These are phyloP conservation scores for Dastarcus helophoroides DNA, from an alignment of 2,888 invertebrate genomes.

Conservation along the genomic window DNA sequence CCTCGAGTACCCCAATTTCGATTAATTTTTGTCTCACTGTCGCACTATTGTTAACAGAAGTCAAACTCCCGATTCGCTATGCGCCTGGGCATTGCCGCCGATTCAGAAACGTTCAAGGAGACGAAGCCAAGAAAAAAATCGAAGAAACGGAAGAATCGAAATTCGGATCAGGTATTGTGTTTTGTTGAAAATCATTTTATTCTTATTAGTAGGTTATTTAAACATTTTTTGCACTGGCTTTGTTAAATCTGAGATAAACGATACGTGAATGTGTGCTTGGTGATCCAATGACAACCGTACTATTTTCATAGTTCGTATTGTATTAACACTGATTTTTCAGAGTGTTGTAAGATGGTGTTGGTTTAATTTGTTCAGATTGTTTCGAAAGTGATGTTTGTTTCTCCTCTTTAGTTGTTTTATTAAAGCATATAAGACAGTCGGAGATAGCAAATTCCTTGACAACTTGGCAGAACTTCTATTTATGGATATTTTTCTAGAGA, in stretches of 20 bases:
- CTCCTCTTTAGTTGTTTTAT: no score
- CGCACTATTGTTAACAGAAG: constrained; percentile 20
- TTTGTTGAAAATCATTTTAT: constrained; percentile 16
- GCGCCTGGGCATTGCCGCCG: constrained; percentile 30
- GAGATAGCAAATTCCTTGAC: no score
- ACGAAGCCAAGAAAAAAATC: constrained; percentile 33
- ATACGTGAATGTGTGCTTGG: no score
- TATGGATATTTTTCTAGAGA: no score
- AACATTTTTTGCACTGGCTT: background rate
- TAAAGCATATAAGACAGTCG: no score
- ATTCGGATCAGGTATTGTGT: constrained; percentile 38
- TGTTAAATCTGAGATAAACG: constrained; percentile 3
- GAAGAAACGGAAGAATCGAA: constrained; percentile 34
- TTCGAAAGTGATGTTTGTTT: no score
- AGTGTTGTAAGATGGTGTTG: no score
- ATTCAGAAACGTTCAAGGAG: constrained; percentile 22
- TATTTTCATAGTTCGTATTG: no score
- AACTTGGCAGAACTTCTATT: no score
- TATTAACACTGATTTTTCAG: no score
- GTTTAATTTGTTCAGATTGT: no score
- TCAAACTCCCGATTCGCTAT: constrained; percentile 34
- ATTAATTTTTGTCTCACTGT: background rate
- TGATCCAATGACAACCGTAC: no score
- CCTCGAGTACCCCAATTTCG: background rate
- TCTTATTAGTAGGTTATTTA: background rate